A percentile compares a stretch with the other conserved stretches of the same genome.
Evolutionary conservation across 2,113 vertebrate genomes (phyloP).

Genomic region (Setophaga coronata): DNA sequence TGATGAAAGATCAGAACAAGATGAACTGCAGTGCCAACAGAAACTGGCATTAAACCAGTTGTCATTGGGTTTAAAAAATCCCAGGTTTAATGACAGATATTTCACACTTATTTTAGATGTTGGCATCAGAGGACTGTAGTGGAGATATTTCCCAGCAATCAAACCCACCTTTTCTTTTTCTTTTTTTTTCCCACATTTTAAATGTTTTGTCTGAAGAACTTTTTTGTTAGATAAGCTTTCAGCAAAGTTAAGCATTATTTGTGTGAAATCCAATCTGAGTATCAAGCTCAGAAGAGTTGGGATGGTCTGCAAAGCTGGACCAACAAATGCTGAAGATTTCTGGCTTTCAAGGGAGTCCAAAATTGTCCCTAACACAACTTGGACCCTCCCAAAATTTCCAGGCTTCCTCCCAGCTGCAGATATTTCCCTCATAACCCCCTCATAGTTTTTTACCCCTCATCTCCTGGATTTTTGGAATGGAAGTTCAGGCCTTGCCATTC

Average conservation of each 20-base stretch:
- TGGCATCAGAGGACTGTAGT: not conserved
- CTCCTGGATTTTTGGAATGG: not conserved
- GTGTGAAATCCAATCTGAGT: not conserved
- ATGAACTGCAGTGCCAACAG: not conserved
- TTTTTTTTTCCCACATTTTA: not conserved
- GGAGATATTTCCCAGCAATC: not conserved
- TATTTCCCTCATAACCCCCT: not conserved
- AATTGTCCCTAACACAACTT: not conserved
- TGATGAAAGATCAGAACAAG: not conserved
- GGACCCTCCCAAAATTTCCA: not conserved
- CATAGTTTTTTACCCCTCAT: fast-evolving
- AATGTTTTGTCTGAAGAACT: not conserved
- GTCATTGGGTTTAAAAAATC: not conserved
- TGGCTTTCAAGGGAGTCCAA: not conserved
- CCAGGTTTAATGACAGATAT: not conserved
- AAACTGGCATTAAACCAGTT: not conserved
- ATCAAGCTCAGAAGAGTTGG: not conserved
- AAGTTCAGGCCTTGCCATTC: not conserved
- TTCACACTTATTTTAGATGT: not conserved
- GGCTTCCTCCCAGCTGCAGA: not conserved
- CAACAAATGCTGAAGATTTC: fast-evolving
- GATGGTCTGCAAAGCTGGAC: not conserved
- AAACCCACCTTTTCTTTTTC: not conserved
- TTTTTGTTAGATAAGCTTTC: not conserved
- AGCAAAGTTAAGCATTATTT: not conserved